phyloP scores from a whole-genome alignment of 2,888 invertebrate genomes.

The Leptopterna dolabrata region DNA sequence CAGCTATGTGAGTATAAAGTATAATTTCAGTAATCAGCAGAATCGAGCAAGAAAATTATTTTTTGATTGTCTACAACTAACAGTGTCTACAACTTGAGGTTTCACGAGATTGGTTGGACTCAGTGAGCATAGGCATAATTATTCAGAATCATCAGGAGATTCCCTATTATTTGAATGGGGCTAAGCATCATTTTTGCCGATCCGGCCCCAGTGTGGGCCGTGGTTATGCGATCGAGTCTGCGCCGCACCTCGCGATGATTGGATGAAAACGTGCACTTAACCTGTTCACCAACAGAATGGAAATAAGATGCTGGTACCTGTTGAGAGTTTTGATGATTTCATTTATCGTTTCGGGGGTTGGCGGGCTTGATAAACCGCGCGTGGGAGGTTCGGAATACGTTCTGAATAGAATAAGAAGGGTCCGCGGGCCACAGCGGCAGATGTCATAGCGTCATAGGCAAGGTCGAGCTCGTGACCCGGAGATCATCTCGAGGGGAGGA shows the following conservation, averaged over 20 bases:
- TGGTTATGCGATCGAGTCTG: too few relatives aligned
- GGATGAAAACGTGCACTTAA: background rate
- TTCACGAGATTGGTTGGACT: too few relatives aligned
- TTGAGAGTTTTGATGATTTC: conserved; percentile 24
- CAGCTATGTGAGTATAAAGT: too few relatives aligned
- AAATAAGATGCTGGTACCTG: background rate
- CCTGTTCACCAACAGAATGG: background rate
- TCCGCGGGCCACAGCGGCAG: background rate
- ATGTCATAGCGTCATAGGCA: conserved; percentile 11
- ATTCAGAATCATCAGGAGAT: too few relatives aligned
- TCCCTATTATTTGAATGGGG: too few relatives aligned
- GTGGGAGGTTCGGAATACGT: background rate
- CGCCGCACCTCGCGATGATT: background rate
- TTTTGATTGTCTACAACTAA: too few relatives aligned
- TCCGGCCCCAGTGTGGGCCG: too few relatives aligned
- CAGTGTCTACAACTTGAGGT: too few relatives aligned
- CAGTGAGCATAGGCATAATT: too few relatives aligned
- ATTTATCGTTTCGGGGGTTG: background rate
- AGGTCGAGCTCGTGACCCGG: conserved; percentile 33
- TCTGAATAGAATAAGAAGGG: background rate
- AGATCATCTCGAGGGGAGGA: conserved; percentile 13
- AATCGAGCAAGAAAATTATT: too few relatives aligned
- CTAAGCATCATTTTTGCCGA: too few relatives aligned
- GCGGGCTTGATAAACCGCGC: background rate
- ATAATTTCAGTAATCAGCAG: too few relatives aligned